Conservation (phyloP, 2,888 invertebrate genomes). For the Rotaria magnacalcarata region DNA sequence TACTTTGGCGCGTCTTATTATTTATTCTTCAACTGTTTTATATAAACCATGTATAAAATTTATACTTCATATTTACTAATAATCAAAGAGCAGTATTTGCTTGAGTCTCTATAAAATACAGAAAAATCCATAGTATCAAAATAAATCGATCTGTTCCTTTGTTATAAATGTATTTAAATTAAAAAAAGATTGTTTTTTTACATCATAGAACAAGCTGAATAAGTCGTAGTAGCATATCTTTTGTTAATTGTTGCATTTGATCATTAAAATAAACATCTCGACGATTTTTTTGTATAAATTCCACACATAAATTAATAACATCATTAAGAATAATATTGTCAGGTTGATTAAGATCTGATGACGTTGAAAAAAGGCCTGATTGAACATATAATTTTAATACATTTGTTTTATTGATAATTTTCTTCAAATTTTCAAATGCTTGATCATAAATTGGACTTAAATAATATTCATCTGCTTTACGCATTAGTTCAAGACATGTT, state of each 20-base stretch:
- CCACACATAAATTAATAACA: not conserved
- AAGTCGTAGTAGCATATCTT: not conserved
- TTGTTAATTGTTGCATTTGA: not conserved
- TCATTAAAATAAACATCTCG: not conserved
- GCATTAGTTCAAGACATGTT: slow-evolving; percentile 8
- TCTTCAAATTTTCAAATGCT: not conserved
- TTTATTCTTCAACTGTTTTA: no score
- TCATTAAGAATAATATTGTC: not conserved
- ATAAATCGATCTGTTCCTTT: not conserved
- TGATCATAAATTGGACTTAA: slow-evolving; percentile 6
- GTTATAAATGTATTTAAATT: not conserved
- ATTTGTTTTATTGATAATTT: not conserved
- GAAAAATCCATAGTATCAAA: no score
- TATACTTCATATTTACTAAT: no score
- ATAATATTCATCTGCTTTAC: slow-evolving; percentile 18
- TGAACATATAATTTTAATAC: not conserved
- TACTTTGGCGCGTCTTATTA: no score
- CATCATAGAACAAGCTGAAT: not conserved
- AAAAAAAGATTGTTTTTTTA: not conserved
- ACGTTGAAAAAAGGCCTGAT: not conserved
- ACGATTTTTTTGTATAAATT: slow-evolving; percentile 20
- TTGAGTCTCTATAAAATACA: no score
- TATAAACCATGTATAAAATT: no score
- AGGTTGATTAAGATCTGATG: not conserved
- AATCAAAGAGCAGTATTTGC: no score